Conservation (phyloP, 1,140 invertebrate genomes). For the Rhyacophila brunnea region DNA sequence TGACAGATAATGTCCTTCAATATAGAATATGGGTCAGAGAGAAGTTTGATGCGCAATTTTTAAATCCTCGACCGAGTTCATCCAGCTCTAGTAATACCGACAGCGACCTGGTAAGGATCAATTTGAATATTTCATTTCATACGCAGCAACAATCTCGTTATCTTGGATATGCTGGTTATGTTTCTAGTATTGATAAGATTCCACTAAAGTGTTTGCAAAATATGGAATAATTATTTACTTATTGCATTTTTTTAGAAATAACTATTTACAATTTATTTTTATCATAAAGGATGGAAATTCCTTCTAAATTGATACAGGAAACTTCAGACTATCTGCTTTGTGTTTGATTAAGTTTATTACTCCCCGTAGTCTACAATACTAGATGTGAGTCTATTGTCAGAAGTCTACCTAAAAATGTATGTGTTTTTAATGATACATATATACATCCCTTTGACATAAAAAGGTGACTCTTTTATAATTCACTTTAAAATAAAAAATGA, state of each 20-base stretch:
- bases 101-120: conserved; percentile 25
- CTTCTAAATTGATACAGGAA: neutral
- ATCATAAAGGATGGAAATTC: neutral
- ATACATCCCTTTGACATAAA: too few species aligned
- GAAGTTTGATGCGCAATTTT: conserved; percentile 57
- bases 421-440: too few species aligned
- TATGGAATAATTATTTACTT: neutral
- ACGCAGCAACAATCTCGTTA: neutral
- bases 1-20: conserved; percentile 91
- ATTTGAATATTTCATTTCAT: neutral
- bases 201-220: neutral
- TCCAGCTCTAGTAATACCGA: conserved; percentile 24
- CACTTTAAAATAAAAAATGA: too few species aligned
- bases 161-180: neutral
- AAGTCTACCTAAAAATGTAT: too few species aligned
- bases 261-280: neutral
- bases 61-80: conserved; percentile 36
- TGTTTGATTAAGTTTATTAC: too few species aligned
- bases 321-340: neutral
- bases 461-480: too few species aligned
- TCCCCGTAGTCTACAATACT: too few species aligned
- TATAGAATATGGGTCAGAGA: conserved; percentile 79
- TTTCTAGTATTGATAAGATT: neutral
- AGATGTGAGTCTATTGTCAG: too few species aligned
- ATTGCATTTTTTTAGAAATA: neutral